phyloP scores from a whole-genome alignment of 1,140 invertebrate species.

The Megalonaias nervosa region DNA sequence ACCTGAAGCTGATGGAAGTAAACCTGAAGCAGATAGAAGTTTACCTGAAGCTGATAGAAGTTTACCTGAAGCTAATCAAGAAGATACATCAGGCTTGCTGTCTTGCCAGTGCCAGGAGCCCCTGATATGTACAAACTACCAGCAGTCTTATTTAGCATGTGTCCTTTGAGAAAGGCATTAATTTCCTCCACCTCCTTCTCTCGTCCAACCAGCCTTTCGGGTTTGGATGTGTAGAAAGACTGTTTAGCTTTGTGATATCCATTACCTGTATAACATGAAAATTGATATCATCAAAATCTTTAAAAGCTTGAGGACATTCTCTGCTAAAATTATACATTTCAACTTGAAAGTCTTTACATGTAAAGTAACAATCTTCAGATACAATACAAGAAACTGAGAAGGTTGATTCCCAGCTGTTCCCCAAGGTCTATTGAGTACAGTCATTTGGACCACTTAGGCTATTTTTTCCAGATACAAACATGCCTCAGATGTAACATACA shows the following conservation, averaged over 20 bases:
- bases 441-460: too few relatives aligned
- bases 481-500: too few relatives aligned
- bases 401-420: too few relatives aligned
- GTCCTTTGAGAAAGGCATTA: slow-evolving; percentile 79
- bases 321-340: too few relatives aligned
- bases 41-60: not conserved
- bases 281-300: not conserved
- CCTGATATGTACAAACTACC: slow-evolving; percentile 94
- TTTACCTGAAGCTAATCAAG: slow-evolving; percentile 72
- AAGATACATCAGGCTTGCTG: slow-evolving; percentile 85
- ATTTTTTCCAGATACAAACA: too few relatives aligned
- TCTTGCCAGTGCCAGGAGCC: slow-evolving; percentile 97
- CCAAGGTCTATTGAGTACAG: too few relatives aligned
- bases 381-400: too few relatives aligned
- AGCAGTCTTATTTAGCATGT: slow-evolving; percentile 79
- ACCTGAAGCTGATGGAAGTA: slow-evolving; percentile 63
- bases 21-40: too few relatives aligned
- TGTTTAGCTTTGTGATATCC: slow-evolving; percentile 70
- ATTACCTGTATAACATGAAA: slow-evolving; percentile 36
- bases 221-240: slow-evolving; percentile 81
- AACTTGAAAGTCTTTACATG: too few relatives aligned
- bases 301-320: too few relatives aligned
- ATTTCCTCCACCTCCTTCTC: slow-evolving; percentile 84
- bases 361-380: too few relatives aligned
- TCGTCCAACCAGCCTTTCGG: slow-evolving; percentile 82